These are phyloP conservation scores for Drosophila auraria DNA, from an alignment of 1,140 invertebrate species.

Conservation along the genomic window DNA sequence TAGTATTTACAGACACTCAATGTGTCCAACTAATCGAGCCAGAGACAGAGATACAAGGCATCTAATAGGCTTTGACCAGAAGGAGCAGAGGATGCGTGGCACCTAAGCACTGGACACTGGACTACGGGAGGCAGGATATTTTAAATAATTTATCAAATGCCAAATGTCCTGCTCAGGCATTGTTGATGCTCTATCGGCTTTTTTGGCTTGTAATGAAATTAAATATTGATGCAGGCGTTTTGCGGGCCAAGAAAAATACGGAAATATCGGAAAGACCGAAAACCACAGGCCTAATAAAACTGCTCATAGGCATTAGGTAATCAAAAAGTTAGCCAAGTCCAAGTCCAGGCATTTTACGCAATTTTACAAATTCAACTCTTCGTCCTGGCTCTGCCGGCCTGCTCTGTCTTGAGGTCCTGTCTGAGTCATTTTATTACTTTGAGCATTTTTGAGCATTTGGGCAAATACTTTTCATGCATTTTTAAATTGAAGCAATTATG, in stretches of 20 bases:
- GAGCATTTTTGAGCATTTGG: slow-evolving; percentile 65
- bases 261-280: slow-evolving; percentile 24
- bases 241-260: slow-evolving; percentile 49
- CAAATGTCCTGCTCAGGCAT: slow-evolving; percentile 55
- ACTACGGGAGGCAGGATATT: slow-evolving; percentile 33
- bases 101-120: slow-evolving; percentile 18
- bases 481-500: slow-evolving; percentile 78
- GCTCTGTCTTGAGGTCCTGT: slow-evolving; percentile 51
- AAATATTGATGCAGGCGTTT: slow-evolving; percentile 72
- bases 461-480: slow-evolving; percentile 74
- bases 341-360: slow-evolving; percentile 54
- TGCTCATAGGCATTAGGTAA: slow-evolving; percentile 62
- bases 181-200: slow-evolving; percentile 73
- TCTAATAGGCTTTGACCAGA: slow-evolving; percentile 46
- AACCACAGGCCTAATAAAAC: slow-evolving; percentile 75
- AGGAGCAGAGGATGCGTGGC: slow-evolving; percentile 9
- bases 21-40: slow-evolving; percentile 57
- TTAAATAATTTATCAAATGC: slow-evolving; percentile 75
- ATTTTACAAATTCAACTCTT: slow-evolving; percentile 61
- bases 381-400: background rate
- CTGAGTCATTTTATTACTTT: slow-evolving; percentile 76
- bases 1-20: slow-evolving; percentile 52
- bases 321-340: slow-evolving; percentile 59
- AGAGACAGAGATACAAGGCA: slow-evolving; percentile 35
- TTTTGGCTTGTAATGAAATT: slow-evolving; percentile 79